Evolutionary conservation across 2,113 vertebrate species (phyloP).

Genomic region (Ammodramus savannarum): DNA sequence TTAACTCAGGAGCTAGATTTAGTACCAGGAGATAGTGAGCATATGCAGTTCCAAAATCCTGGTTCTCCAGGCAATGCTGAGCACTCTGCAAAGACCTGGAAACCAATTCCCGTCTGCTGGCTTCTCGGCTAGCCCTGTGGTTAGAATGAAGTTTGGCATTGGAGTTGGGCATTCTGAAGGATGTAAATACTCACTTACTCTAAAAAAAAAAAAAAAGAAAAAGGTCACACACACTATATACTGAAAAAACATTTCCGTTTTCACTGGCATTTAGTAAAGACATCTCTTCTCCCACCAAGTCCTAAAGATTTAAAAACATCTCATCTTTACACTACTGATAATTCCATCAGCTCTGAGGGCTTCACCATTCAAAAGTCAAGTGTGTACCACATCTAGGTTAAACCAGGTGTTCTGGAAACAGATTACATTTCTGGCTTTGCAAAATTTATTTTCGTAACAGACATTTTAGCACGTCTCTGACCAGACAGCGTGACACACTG

Average conservation of each 20-base stretch:
- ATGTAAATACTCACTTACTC: background rate
- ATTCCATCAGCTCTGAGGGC: background rate
- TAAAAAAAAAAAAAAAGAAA: accelerated
- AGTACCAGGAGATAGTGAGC: conserved; percentile 94
- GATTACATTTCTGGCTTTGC: background rate
- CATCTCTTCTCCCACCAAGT: background rate
- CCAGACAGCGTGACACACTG: accelerated
- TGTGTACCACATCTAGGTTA: accelerated
- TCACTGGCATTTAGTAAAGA: background rate
- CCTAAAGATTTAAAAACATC: background rate
- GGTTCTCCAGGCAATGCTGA: conserved; percentile 85
- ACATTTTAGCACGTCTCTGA: background rate
- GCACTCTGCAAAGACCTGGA: conserved; percentile 90
- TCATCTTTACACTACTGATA: accelerated
- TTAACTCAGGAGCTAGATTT: conserved; percentile 88
- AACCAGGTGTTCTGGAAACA: background rate
- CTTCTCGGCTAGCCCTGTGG: conserved; percentile 71
- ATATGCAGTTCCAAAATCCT: conserved; percentile 93
- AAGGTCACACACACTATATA: too few species aligned
- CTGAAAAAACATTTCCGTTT: background rate
- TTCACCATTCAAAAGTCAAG: background rate
- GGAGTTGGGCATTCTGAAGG: conserved; percentile 66
- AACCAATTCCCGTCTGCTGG: conserved; percentile 82
- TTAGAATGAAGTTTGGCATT: conserved; percentile 55
- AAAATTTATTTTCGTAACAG: accelerated